Evolutionary conservation across 1,140 invertebrate species (phyloP).

Genomic region (Vollenhovia emeryi): DNA sequence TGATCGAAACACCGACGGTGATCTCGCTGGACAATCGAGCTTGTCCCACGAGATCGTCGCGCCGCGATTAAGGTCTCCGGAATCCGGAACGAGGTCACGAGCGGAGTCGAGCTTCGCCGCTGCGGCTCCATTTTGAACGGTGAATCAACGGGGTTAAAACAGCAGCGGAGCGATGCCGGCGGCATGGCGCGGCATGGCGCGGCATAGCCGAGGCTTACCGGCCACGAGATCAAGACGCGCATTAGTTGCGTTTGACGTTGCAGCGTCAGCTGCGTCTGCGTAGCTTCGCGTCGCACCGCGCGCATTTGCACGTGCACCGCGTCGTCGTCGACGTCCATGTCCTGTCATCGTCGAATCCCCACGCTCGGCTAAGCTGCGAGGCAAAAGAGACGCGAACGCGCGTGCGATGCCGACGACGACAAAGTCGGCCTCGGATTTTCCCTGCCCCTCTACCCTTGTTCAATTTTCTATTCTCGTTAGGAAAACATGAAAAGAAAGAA

Average conservation of each 20-base stretch:
- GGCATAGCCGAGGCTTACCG: constrained; percentile 7
- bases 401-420: constrained; percentile 44
- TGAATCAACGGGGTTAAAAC: constrained; percentile 74
- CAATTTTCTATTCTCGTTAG: constrained; percentile 32
- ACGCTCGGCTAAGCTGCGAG: constrained; percentile 41
- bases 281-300: constrained; percentile 69
- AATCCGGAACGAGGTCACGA: constrained; percentile 61
- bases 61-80: constrained; percentile 32
- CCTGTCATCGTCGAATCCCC: constrained; percentile 49
- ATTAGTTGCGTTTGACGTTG: constrained; percentile 83
- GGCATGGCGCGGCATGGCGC: neutral
- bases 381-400: constrained; percentile 31
- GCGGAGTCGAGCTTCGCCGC: constrained; percentile 19
- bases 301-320: no score
- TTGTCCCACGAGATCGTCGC: constrained; percentile 48
- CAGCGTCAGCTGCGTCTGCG: constrained; percentile 80
- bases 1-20: constrained; percentile 57
- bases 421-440: neutral
- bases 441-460: neutral
- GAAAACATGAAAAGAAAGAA: neutral
- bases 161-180: constrained; percentile 48
- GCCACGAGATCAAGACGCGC: constrained; percentile 79
- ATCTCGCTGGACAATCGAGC: constrained; percentile 51
- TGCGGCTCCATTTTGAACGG: constrained; percentile 68
- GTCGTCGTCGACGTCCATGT: constrained; percentile 47